Evolutionary conservation across 1,140 invertebrate genomes (phyloP).

Genomic region (Psilanteris sp.): DNA sequence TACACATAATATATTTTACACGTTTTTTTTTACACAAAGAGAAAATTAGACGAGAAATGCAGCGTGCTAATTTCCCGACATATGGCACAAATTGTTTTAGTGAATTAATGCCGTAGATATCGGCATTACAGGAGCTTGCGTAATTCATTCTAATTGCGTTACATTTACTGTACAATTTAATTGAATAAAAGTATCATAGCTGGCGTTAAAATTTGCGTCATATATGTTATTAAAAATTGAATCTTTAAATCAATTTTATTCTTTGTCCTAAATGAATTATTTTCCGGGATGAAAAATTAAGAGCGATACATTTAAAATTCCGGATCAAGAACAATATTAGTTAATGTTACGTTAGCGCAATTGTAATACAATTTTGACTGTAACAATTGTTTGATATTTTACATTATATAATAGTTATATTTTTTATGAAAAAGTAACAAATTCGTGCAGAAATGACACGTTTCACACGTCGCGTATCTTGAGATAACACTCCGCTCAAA

Average conservation of each 20-base stretch:
- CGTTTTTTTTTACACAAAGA: not conserved
- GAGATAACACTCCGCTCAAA: conserved; percentile 21
- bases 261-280: too few relatives aligned
- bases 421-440: not conserved
- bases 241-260: not conserved
- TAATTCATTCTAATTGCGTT: conserved; percentile 36
- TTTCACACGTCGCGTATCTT: conserved; percentile 12
- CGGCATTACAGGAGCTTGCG: conserved; percentile 13
- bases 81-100: conserved; percentile 24
- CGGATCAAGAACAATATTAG: too few relatives aligned
- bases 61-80: conserved; percentile 21
- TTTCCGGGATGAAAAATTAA: too few relatives aligned
- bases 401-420: too few relatives aligned
- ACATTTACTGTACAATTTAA: conserved; percentile 13
- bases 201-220: too few relatives aligned
- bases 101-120: conserved; percentile 30
- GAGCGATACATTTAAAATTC: too few relatives aligned
- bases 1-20: conserved; percentile 13
- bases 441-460: conserved; percentile 1
- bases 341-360: too few relatives aligned
- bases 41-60: conserved; percentile 13
- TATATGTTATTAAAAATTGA: not conserved
- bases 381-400: too few relatives aligned
- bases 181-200: conserved; percentile 36
- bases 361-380: too few relatives aligned